Evolutionary conservation across 2,888 invertebrate genomes (phyloP).

Genomic region (Lycaena phlaeas): DNA sequence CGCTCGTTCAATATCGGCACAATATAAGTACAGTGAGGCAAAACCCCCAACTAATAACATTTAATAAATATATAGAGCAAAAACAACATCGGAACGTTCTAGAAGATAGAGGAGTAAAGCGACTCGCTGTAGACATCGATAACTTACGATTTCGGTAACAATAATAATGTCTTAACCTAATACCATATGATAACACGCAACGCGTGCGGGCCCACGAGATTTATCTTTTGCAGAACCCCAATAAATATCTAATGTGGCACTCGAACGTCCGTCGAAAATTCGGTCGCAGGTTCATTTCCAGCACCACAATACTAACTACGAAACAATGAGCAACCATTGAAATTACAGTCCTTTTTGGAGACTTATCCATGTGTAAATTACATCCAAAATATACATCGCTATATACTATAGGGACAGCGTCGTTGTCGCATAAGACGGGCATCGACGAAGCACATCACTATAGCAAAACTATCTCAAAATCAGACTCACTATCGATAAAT

Average conservation of each 20-base stretch:
- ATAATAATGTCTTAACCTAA: conserved; percentile 52
- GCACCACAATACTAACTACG: conserved; percentile 61
- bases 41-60: no score
- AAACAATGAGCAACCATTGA: conserved; percentile 68
- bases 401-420: conserved; percentile 43
- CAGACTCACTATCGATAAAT: background rate
- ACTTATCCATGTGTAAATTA: conserved; percentile 52
- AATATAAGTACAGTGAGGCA: no score
- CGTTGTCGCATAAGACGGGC: conserved; percentile 27
- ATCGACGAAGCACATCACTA: background rate
- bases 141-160: conserved; percentile 64
- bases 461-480: background rate
- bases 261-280: no score
- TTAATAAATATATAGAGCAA: conserved; percentile 4
- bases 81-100: no score
- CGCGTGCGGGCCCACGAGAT: conserved; percentile 61
- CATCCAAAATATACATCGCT: conserved; percentile 64
- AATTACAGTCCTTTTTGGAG: conserved; percentile 40
- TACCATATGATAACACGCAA: conserved; percentile 62
- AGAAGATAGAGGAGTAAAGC: conserved; percentile 10
- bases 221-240: conserved; percentile 31
- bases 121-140: conserved; percentile 29
- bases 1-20: background rate
- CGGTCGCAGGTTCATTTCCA: conserved; percentile 31
- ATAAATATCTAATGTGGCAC: conserved; percentile 64